Conservation (phyloP, 30 jellyfish, hydroid and myxozoan species). For the Sanderia malayensis region DNA sequence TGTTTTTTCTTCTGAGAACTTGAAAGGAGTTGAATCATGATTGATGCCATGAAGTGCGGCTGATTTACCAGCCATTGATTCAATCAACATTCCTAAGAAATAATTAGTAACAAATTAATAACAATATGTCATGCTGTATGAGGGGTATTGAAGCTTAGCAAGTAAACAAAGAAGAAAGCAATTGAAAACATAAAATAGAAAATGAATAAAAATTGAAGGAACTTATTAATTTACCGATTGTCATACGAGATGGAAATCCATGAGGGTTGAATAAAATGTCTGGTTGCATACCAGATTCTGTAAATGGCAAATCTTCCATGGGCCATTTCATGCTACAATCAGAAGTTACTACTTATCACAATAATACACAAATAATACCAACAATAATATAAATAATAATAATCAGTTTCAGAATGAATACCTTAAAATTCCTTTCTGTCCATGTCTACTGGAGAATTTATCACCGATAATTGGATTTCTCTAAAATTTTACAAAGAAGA, state of each 20-base stretch:
- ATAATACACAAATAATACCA: too few relatives aligned
- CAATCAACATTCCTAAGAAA: constrained; percentile 92
- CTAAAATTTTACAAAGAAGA: too few relatives aligned
- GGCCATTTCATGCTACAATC: constrained; percentile 92
- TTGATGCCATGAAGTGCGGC: constrained; percentile 93
- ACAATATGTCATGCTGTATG: too few relatives aligned
- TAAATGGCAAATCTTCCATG: constrained; percentile 90
- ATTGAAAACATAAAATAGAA: neutral
- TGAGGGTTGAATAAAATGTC: constrained; percentile 98
- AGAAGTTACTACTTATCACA: too few relatives aligned
- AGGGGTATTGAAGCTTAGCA: too few relatives aligned
- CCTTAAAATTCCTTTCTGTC: constrained; percentile 99
- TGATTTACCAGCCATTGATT: constrained; percentile 98
- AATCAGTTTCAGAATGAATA: too few relatives aligned
- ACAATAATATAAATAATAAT: too few relatives aligned
- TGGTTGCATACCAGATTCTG: constrained; percentile 98
- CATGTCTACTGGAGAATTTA: constrained; percentile 97
- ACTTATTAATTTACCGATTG: constrained; percentile 69
- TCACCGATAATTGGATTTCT: constrained; percentile 98
- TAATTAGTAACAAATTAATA: too few relatives aligned
- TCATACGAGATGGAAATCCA: constrained; percentile 99
- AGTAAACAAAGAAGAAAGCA: too few relatives aligned
- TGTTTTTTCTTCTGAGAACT: constrained; percentile 79
- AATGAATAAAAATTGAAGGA: neutral
- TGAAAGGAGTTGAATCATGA: constrained; percentile 96